Evolutionary conservation across 2,888 invertebrate genomes (phyloP).

Genomic region (Philereme transversata): DNA sequence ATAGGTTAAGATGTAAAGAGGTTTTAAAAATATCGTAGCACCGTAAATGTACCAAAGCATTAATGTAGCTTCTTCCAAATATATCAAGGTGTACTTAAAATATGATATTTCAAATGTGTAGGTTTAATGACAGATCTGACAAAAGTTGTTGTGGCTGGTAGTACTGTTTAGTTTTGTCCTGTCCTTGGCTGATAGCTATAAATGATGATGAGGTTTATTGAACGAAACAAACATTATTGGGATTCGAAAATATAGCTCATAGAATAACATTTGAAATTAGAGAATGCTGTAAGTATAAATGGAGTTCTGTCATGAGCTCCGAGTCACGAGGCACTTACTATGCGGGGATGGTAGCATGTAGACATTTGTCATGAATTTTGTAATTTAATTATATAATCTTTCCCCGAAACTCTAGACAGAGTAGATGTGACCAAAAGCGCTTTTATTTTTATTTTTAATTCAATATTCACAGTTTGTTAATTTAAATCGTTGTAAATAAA

Average conservation of each 20-base stretch:
- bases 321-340: constrained; percentile 13
- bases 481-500: too few relatives aligned
- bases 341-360: neutral
- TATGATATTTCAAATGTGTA: neutral
- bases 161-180: too few relatives aligned
- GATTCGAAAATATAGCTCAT: constrained; percentile 14
- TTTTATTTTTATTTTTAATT: too few relatives aligned
- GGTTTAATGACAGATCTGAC: too few relatives aligned
- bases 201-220: neutral
- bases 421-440: too few relatives aligned
- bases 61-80: neutral
- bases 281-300: constrained; percentile 10
- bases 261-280: constrained; percentile 22
- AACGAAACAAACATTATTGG: constrained; percentile 14
- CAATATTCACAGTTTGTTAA: too few relatives aligned
- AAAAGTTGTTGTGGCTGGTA: too few relatives aligned
- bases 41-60: constrained; percentile 1
- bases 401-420: too few relatives aligned
- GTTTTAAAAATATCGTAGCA: neutral
- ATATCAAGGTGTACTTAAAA: neutral
- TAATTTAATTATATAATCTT: too few relatives aligned
- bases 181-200: too few relatives aligned
- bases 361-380: too few relatives aligned
- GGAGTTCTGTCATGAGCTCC: constrained; percentile 13
- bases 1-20: too few relatives aligned